phyloP scores from a whole-genome alignment of 2,888 invertebrate genomes.

The Drosophila pseudotakahashii region DNA sequence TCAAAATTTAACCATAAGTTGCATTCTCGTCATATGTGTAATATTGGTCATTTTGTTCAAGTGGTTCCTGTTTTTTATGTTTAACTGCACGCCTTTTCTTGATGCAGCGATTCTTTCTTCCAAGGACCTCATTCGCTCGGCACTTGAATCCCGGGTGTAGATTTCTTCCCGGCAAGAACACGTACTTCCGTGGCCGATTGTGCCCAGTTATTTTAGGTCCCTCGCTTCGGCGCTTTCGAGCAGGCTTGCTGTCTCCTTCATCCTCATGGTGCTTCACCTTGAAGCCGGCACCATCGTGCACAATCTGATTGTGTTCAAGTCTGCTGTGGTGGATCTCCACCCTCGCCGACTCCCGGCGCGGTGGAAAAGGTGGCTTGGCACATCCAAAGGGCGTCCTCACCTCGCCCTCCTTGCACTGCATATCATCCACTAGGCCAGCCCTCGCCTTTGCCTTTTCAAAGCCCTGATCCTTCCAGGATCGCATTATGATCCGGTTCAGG shows the following conservation, averaged over 20 bases:
- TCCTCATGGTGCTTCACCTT: not conserved
- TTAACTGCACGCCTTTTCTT: not conserved
- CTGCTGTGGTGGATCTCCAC: conserved; percentile 1
- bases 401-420: conserved; percentile 22
- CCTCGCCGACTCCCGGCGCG: not conserved
- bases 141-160: conserved; percentile 20
- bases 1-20: no score
- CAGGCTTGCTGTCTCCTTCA: not conserved
- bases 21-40: no score
- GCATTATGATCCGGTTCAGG: conserved; percentile 6
- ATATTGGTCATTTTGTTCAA: no score
- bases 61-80: no score
- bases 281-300: not conserved
- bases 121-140: conserved; percentile 50
- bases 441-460: conserved; percentile 9
- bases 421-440: not conserved
- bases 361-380: not conserved
- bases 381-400: conserved; percentile 34
- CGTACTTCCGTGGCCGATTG: conserved; percentile 24
- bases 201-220: conserved; percentile 15
- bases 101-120: conserved; percentile 45
- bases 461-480: conserved; percentile 30
- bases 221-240: not conserved
- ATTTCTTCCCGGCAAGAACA: conserved; percentile 48
- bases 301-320: not conserved